Evolutionary conservation across 1,140 invertebrate species (phyloP).

Genomic region (Hypsibius dujardini): DNA sequence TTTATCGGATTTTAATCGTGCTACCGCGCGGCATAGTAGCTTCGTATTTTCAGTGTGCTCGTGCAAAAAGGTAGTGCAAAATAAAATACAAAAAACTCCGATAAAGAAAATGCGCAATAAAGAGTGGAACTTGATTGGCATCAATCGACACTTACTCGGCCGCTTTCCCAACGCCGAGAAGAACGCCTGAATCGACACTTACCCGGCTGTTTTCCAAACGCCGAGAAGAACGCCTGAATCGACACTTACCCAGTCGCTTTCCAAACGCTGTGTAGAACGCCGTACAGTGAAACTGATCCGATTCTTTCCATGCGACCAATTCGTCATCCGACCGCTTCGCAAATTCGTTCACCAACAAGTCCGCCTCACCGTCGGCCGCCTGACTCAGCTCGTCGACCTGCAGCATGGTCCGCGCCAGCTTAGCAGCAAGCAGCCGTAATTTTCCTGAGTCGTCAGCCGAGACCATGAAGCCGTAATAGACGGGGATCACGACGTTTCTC

Average conservation of each 20-base stretch:
- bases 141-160: too few relatives aligned
- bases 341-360: not conserved
- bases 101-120: not conserved
- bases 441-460: not conserved
- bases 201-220: not conserved
- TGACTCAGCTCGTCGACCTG: not conserved
- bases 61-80: not conserved
- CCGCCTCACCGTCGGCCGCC: not conserved
- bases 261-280: conserved; percentile 4
- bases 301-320: not conserved
- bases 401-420: not conserved
- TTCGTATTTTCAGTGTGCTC: not conserved
- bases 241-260: not conserved
- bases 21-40: not conserved
- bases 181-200: not conserved
- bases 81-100: not conserved
- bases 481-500: not conserved
- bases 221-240: not conserved
- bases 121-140: not conserved
- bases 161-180: not conserved
- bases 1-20: not conserved
- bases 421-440: not conserved
- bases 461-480: not conserved
- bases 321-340: not conserved
- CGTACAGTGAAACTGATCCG: not conserved